Percentiles rank a stretch among this genome's conserved stretches.
Evolutionary conservation across 2,888 invertebrate species (phyloP).

Genomic region (Aelia acuminata): DNA sequence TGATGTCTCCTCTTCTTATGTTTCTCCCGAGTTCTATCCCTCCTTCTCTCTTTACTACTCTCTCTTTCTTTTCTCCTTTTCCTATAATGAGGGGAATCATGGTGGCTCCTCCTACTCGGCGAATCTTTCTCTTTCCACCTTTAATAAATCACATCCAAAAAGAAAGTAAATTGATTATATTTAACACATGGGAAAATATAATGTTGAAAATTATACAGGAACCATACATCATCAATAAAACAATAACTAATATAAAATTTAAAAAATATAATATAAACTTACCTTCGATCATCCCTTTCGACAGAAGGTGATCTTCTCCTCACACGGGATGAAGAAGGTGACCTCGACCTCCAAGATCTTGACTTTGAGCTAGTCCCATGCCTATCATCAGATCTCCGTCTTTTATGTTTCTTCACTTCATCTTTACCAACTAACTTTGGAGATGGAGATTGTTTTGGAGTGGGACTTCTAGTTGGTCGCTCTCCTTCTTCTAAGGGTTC

Average conservation of each 20-base stretch:
- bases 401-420: slow-evolving; percentile 6
- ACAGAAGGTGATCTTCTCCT: slow-evolving; percentile 44
- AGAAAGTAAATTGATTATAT: background rate
- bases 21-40: slow-evolving; percentile 61
- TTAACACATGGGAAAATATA: background rate
- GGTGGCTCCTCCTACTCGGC: slow-evolving; percentile 56
- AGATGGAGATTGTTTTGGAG: slow-evolving; percentile 53
- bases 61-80: slow-evolving; percentile 62
- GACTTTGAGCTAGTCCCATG: slow-evolving; percentile 42
- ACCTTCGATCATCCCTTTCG: slow-evolving; percentile 56
- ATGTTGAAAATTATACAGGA: background rate
- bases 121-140: slow-evolving; percentile 62
- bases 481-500: slow-evolving; percentile 63
- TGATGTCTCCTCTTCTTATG: slow-evolving; percentile 64
- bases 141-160: background rate
- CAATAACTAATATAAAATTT: background rate
- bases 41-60: slow-evolving; percentile 59
- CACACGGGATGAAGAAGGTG: slow-evolving; percentile 43
- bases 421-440: slow-evolving; percentile 38
- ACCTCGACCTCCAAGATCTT: slow-evolving; percentile 43
- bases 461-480: slow-evolving; percentile 61
- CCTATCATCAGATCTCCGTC: slow-evolving; percentile 32
- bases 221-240: background rate
- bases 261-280: slow-evolving; percentile 26
- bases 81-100: slow-evolving; percentile 63